Evolutionary conservation across 2,113 vertebrate species (phyloP).

Genomic region (Macrotus californicus): DNA sequence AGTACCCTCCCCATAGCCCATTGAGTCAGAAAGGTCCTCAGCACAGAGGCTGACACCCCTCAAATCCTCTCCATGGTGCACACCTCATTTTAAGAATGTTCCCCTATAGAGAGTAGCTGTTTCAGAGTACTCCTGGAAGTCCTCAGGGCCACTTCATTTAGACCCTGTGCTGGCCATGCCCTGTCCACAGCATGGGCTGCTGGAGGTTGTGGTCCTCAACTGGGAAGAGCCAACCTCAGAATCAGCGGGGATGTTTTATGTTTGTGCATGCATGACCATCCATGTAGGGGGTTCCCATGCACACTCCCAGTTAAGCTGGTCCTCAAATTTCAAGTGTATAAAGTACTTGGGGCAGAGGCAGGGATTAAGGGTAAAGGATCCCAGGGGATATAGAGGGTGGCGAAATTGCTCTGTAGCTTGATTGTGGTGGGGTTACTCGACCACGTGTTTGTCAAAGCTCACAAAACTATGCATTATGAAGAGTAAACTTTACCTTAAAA

Average conservation of each 20-base stretch:
- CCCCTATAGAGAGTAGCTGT: not conserved
- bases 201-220: not conserved
- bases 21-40: rapidly evolving
- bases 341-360: not conserved
- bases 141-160: rapidly evolving
- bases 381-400: too few relatives aligned
- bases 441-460: not conserved
- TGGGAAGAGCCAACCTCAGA: rapidly evolving
- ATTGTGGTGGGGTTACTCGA: not conserved
- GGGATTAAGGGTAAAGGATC: not conserved
- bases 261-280: not conserved
- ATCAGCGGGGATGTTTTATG: rapidly evolving
- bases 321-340: not conserved
- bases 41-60: not conserved
- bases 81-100: not conserved
- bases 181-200: too few relatives aligned
- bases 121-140: not conserved
- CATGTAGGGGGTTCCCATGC: rapidly evolving
- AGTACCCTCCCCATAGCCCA: rapidly evolving
- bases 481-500: not conserved
- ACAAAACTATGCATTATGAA: not conserved
- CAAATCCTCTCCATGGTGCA: rapidly evolving
- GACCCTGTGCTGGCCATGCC: too few relatives aligned
- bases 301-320: rapidly evolving
- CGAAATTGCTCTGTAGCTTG: not conserved